Conservation (phyloP, 2,797 vertebrate genomes). For the Urocyon cinereoargenteus region DNA sequence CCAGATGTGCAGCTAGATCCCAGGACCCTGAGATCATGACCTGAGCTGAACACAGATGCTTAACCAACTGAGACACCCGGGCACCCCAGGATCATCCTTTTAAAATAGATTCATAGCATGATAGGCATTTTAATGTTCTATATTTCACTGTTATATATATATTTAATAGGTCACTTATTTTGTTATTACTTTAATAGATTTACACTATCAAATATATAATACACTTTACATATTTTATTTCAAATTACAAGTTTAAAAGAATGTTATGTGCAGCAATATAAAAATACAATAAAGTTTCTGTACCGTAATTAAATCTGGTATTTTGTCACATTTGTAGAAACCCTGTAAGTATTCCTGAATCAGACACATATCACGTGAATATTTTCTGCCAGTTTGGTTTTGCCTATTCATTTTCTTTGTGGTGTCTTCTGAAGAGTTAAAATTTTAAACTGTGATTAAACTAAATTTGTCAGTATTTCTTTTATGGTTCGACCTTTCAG, state of each 20-base stretch:
- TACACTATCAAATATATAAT: not conserved
- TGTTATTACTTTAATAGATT: not conserved
- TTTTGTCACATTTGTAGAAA: not conserved
- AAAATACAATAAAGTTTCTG: not conserved
- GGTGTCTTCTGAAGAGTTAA: not conserved
- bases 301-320: not conserved
- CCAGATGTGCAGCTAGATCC: too few species aligned
- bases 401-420: not conserved
- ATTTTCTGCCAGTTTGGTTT: not conserved
- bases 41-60: too few species aligned
- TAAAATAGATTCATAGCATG: not conserved
- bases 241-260: not conserved
- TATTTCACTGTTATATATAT: constrained; percentile 5
- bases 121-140: not conserved
- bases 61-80: too few species aligned
- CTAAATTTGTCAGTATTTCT: not conserved
- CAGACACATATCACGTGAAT: not conserved
- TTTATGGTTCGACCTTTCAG: not conserved
- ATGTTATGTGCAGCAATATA: not conserved
- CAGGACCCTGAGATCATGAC: too few species aligned
- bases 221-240: not conserved
- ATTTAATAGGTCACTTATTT: not conserved
- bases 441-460: not conserved
- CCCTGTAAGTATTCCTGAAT: not conserved
- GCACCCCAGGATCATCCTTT: not conserved